Conservation (phyloP, 2,797 vertebrate genomes). For the Malacoctenus gilli region DNA sequence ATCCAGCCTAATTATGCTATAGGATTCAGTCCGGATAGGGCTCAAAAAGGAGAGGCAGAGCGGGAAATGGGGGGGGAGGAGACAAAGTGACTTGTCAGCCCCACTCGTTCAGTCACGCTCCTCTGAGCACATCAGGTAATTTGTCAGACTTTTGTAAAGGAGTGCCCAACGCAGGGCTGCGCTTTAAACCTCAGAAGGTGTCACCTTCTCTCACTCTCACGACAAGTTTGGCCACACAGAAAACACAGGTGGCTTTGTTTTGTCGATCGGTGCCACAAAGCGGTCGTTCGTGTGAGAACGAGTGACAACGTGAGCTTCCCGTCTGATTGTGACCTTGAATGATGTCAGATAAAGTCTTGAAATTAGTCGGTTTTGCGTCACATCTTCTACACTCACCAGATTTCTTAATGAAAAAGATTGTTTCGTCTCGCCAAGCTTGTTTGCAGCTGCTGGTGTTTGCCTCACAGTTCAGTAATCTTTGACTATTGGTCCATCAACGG, state of each 20-base stretch:
- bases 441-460: not conserved
- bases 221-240: not conserved
- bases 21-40: constrained; percentile 48
- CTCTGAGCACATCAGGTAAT: no score
- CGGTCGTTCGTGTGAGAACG: no score
- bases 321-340: no score
- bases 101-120: constrained; percentile 14
- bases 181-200: not conserved
- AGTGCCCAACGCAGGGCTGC: not conserved
- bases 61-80: constrained; percentile 6
- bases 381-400: no score
- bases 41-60: constrained; percentile 10
- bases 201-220: not conserved
- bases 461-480: not conserved
- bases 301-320: no score
- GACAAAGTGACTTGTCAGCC: constrained; percentile 17
- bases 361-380: no score
- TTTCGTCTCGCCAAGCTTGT: no score
- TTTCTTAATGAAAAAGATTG: no score
- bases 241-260: not conserved
- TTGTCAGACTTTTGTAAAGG: not conserved
- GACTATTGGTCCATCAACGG: not conserved
- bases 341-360: no score
- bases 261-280: not conserved
- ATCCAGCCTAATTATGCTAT: constrained; percentile 74